Conservation (phyloP, 2,797 vertebrate species). For the Enteromius mattozi region DNA sequence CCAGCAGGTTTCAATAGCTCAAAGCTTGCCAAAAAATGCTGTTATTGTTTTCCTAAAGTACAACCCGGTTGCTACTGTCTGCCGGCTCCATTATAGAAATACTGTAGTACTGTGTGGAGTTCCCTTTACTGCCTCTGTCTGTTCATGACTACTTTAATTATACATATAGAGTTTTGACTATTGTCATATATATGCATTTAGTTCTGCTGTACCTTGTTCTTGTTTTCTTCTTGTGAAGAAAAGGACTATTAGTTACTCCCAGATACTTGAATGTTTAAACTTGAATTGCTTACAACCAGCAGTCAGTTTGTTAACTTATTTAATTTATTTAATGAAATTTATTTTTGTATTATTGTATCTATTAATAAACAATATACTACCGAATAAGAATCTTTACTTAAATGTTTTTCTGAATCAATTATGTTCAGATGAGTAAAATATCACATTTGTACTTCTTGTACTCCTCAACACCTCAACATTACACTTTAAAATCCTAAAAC, state of each 20-base stretch:
- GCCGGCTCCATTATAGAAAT: constrained; percentile 53
- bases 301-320: constrained; percentile 52
- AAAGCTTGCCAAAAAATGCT: constrained; percentile 63
- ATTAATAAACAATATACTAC: constrained; percentile 1
- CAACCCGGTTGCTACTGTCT: constrained; percentile 60
- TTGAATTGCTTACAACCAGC: constrained; percentile 41
- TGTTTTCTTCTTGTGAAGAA: constrained; percentile 36
- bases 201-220: constrained; percentile 39
- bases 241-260: constrained; percentile 35
- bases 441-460: background rate
- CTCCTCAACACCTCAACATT: background rate
- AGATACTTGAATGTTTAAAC: constrained; percentile 64
- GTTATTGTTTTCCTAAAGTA: constrained; percentile 59
- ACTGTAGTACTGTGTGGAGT: constrained; percentile 17
- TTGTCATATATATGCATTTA: constrained; percentile 7
- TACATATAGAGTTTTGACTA: background rate
- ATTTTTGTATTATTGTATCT: constrained; percentile 15
- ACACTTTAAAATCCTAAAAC: background rate
- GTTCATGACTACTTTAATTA: constrained; percentile 24
- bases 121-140: constrained; percentile 30
- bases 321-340: constrained; percentile 63
- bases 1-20: constrained; percentile 65
- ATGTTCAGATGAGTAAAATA: background rate
- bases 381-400: background rate
- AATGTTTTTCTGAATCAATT: background rate